Base-by-base conservation (phyloP, 2,113 vertebrate genomes). In the Dissostichus mawsoni region DNA sequence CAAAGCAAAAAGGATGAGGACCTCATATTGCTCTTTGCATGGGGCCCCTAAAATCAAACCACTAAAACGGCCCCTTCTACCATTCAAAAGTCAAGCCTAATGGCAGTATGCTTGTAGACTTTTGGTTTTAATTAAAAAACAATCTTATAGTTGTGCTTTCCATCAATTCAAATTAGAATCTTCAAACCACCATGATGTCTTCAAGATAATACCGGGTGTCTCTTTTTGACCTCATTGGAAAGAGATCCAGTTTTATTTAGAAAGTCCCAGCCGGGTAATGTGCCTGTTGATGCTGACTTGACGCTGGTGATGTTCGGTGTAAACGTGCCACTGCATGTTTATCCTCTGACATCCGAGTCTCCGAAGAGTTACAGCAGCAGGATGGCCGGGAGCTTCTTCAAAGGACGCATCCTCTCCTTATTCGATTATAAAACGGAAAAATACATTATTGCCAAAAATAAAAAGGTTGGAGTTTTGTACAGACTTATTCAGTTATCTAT, bases 341-440 rank as follows among this genome's bases (percentile, higher is more conserved):
- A 6, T 50, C 5, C 57, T 1, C 29, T 65, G 33, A 70, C 33
- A 10, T 11, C 44, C 14, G 5, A 23, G 29, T 16, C 25, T 47
- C 7, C 8, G 17, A 17, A 11, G 17, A 41, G 36, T 41, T 41
- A 36, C 58, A 25, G 51, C 55, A 12, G 62, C 84, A 80, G 59
- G 86, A 97, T 97, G 97, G 96, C 94, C 33, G 93, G 90, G 90
- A 90, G 78, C 69, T 89, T 80, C 61, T 95, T 92, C 61, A 95
- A 92, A 71, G 89, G 64, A 48, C 61, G 92, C 0, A 87, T 92
- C 23, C 56, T 94, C 2, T 94, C 95, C 0, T 78, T 96, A 8
- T 95, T 98, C 2, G 94, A 98, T 89, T 98, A 99, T 74, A 98
- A 96, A 85, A 99, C 97, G 0, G 96, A 95, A 76, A 98, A 97